These are phyloP conservation scores for Psettodes erumei DNA, from an alignment of 2,113 vertebrate genomes.

Conservation along the genomic window DNA sequence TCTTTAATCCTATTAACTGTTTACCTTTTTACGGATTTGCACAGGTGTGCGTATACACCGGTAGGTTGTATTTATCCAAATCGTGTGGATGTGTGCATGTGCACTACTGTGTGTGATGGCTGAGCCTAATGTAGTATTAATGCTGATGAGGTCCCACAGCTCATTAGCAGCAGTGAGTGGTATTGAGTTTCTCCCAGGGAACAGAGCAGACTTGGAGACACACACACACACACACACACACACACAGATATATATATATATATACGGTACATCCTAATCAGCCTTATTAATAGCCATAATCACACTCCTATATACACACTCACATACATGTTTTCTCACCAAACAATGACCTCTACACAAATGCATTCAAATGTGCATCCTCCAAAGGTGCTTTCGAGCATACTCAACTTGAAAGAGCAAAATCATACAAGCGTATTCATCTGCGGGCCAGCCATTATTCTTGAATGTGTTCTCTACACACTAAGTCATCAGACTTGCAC, in stretches of 20 bases:
- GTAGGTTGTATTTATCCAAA: constrained; percentile 41
- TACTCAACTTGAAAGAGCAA: constrained; percentile 15
- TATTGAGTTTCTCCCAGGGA: constrained; percentile 77
- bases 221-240: constrained; percentile 44
- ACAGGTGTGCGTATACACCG: constrained; percentile 45
- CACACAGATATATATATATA: constrained; percentile 24
- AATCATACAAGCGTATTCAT: constrained; percentile 44
- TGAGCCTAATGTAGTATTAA: constrained; percentile 80
- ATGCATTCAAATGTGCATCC: constrained; percentile 44
- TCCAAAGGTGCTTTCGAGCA: constrained; percentile 36
- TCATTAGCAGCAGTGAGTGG: constrained; percentile 80
- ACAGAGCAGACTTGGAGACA: constrained; percentile 36
- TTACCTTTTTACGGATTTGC: constrained; percentile 61
- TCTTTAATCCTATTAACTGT: constrained; percentile 67
- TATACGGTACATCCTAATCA: constrained; percentile 45
- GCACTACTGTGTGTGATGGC: constrained; percentile 43
- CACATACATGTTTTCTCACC: neutral
- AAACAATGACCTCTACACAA: constrained; percentile 68
- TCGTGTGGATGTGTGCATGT: constrained; percentile 1
- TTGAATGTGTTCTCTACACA: neutral
- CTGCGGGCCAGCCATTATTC: constrained; percentile 18
- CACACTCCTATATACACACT: constrained; percentile 31
- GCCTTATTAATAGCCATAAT: constrained; percentile 59
- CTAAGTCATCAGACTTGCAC: neutral
- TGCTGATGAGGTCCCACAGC: constrained; percentile 79